Conservation (phyloP, 2,888 invertebrate genomes). For the Thecocarcelia acutangulata region DNA sequence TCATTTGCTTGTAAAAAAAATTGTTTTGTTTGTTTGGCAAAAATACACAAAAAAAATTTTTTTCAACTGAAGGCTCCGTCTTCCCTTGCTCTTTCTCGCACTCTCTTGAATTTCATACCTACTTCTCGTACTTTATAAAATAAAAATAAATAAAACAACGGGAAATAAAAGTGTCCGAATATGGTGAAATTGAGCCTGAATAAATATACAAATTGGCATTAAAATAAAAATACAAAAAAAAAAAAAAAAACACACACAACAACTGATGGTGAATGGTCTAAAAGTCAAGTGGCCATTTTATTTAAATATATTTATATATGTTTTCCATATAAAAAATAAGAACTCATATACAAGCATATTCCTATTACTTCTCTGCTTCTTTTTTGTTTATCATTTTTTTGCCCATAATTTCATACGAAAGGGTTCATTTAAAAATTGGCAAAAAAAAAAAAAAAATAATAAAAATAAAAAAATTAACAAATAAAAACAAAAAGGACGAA, state of each 20-base stretch:
- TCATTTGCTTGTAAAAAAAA: conserved; percentile 46
- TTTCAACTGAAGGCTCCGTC: conserved; percentile 4
- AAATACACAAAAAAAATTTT: neutral
- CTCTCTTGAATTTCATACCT: conserved; percentile 14
- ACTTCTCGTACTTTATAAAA: conserved; percentile 2
- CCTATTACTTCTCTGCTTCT: neutral
- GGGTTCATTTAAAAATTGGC: conserved; percentile 66
- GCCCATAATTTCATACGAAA: conserved; percentile 61
- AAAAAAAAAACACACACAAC: conserved; percentile 30
- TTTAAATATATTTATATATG: conserved; percentile 60
- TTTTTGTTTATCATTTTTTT: too few relatives aligned
- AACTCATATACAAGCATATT: neutral
- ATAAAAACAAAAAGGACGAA: neutral
- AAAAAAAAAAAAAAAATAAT: conserved; percentile 30
- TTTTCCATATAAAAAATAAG: conserved; percentile 4
- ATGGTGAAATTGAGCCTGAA: conserved; percentile 70
- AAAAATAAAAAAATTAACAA: conserved; percentile 15
- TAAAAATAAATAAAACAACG: conserved; percentile 46
- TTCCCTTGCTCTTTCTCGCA: neutral
- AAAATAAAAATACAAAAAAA: conserved; percentile 42
- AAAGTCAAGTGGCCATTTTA: conserved; percentile 69
- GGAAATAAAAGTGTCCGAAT: conserved; percentile 66
- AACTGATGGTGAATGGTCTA: conserved; percentile 49
- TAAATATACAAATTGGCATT: conserved; percentile 70
- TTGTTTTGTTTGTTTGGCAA: conserved; percentile 32